Base-by-base conservation (phyloP, 2,888 invertebrate species). In the Odontothrips loti region DNA sequence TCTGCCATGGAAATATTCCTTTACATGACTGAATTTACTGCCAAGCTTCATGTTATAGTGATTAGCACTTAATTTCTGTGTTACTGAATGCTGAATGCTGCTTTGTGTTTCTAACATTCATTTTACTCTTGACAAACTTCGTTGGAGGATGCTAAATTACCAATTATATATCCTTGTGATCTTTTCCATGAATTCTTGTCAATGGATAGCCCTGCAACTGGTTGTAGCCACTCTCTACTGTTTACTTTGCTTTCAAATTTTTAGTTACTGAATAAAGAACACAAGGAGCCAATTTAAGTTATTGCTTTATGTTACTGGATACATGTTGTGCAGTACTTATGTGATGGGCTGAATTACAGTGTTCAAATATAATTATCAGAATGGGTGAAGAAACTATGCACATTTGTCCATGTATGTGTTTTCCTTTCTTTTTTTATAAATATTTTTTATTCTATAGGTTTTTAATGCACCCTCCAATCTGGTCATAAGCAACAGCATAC, bases 11-110 rank as follows among this genome's bases (percentile, higher is more conserved):
- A 75, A 27, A 75, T 75, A 75, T 75, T 75, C 68, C 68, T 27
- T 27, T 75, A 75, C 68, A 75, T 75, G 68, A 75, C 68, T 75
- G 68, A 75, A 75, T 75, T 75, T 75, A 75, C 68, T 75, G 68
- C 68, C 68, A 75, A 75, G 68, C 68, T 75, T 75, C 68, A 75
- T 75, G 23, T 27, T 75, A 75, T 75, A 75, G 68, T 75, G 23
- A 75, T 27, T 27, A 75, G 68, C 68, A 75, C 27, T 10, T 75
- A 9, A 75, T 75, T 75, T 27, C 68, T 75, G 68, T 75, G 68
- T 75, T 75, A 11, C 68, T 75, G 68, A 75, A 75, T 75, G 68
- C 68, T 75, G 68, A 75, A 75, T 75, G 68, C 27, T 75, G 23
- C 68, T 75, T 75, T 75, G 27, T 75, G 68, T 75, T 75, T 75